A percentile compares a stretch with the other conserved stretches of the same genome.
Evolutionary conservation across 2,888 invertebrate genomes (phyloP).

Genomic region (Leptarthrus brevirostris): DNA sequence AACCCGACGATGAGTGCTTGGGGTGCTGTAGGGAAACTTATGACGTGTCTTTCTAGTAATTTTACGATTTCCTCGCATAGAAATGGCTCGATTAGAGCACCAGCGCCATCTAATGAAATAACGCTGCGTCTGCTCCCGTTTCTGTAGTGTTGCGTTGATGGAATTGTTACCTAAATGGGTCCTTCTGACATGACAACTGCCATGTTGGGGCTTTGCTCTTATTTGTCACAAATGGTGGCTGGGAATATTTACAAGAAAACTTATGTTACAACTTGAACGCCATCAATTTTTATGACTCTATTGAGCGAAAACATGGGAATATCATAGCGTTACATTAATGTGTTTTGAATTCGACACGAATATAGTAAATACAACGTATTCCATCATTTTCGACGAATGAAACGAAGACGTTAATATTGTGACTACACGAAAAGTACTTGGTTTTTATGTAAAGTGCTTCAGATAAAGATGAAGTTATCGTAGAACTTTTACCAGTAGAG

Average conservation of each 20-base stretch:
- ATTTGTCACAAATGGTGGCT: constrained; percentile 43
- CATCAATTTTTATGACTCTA: constrained; percentile 18
- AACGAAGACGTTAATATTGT: no score
- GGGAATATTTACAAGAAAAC: constrained; percentile 28
- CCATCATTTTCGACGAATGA: no score
- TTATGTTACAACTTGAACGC: constrained; percentile 17
- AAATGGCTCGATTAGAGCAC: constrained; percentile 57
- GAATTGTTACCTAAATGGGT: constrained; percentile 14
- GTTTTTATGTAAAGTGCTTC: no score
- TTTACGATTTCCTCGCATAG: constrained; percentile 65
- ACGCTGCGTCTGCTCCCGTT: neutral
- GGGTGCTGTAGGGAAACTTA: constrained; percentile 58
- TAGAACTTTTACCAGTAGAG: no score
- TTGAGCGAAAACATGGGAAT: constrained; percentile 10
- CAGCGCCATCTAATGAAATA: constrained; percentile 21
- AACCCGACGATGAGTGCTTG: constrained; percentile 36
- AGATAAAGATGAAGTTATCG: no score
- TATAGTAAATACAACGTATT: neutral
- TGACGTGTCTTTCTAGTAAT: constrained; percentile 66
- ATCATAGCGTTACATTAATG: neutral
- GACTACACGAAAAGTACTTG: no score
- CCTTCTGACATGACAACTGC: constrained; percentile 41
- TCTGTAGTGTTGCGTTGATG: constrained; percentile 11
- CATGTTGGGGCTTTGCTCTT: constrained; percentile 15
- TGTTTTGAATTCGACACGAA: neutral